Evolutionary conservation across 2,113 vertebrate species (phyloP), one percentile per base, ranked within the genome.

Genomic region (Ranitomeya imitator): DNA sequence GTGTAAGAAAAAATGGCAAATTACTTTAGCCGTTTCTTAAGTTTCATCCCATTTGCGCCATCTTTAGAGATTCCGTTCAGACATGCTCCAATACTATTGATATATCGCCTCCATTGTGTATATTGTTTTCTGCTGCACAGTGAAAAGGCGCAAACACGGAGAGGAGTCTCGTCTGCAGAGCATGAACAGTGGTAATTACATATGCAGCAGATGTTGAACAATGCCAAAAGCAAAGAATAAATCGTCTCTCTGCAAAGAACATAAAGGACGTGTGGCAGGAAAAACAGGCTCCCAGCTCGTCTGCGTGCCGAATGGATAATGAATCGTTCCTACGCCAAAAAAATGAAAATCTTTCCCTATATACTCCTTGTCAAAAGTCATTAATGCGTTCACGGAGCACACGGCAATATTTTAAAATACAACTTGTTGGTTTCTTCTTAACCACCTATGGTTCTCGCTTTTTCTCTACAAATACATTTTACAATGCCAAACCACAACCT

Each of bases 191-290:
- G 52, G 45, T 73, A 85, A 74, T 85, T 76, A 74, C 67, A 85
- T 59, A 84, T 84, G 63, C 82, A 84, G 82, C 82, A 84, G 82
- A 84, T 84, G 82, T 69, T 69, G 82, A 84, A 71, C 82, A 71
- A 69, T 55, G 63, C 82, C 82, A 84, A 84, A 55, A 71, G 65
- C 82, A 71, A 84, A 67, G 82, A 71, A 84, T 84, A 84, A 71
- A 84, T 84, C 12, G 63, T 16, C 51, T 69, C 51, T 81, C 78
- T 87, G 78, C 51, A 71, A 79, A 83, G 67, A 86, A 74, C 73
- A 26, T 26, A 71, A 79, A 79, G 78, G 65, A 81, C 26, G 23
- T 85, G 55, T 60, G 54, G 26, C 78, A 67, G 51, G 71, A 37
- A 79, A 31, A 77, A 54, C 69, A 19, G 79, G 86, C 61, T 80